Evolutionary conservation across 2,888 invertebrate genomes (phyloP), one percentile per base, ranked within the genome.

Genomic region (Drosophila mettleri): DNA sequence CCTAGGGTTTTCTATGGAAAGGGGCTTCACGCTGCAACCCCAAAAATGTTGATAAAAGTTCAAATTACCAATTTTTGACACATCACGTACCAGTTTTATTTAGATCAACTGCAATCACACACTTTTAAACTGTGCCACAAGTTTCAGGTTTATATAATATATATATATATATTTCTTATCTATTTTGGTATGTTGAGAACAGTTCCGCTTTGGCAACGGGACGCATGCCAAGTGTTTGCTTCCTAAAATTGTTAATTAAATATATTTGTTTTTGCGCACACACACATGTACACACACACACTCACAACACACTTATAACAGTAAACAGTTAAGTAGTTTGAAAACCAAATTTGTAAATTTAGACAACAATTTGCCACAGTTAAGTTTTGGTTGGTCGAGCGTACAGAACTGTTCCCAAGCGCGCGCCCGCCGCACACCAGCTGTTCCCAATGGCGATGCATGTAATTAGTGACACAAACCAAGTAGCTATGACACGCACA

Each of bases 251-350:
- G 9, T 53, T 55, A 74, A 67, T 34, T 16, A 51, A 58, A 64
- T 69, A 48, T 46, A 18, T 49, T 38, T 48, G 20, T 22, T 65
- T 54, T 57, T 49, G 55, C 20, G 33, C 43, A 55, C 33, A 63
- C 57, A 16, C 29, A 41, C 61, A 38, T 52, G 39, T 36, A 31
- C 54, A 52, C 27, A 33, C n/a, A 22, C 18, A 39, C 45, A 31
- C 14, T 24, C 27, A 41, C 39, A 10, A n/a, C 22, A 24, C 12
- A 16, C 34, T 64, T 78, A 80, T 71, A 78, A 82, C 82, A 82
- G 82, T 82, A 84, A 82, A 83, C 73, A 84, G 65, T 80, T 84
- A 84, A 80, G 62, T 75, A 69, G 62, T 43, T 43, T 20, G 16
- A 45, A 36, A 33, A 22, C 29, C 52, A 48, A 27, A 39, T 60